These are phyloP conservation scores for Neolamprologus sp. DNA, from an alignment of 2,113 vertebrate species.

Conservation along the genomic window DNA sequence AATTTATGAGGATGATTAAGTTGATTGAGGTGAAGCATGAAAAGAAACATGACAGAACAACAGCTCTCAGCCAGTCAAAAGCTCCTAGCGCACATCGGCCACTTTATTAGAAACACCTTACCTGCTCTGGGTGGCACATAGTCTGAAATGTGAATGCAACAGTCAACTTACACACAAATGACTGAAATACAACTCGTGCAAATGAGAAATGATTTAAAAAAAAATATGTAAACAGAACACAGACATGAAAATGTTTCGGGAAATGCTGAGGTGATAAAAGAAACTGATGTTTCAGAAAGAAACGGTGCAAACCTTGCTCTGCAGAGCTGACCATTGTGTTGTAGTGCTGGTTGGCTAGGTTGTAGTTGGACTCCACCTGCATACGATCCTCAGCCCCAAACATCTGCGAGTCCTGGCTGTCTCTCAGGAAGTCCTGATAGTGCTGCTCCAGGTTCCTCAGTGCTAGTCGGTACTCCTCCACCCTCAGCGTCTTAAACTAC, in stretches of 20 bases:
- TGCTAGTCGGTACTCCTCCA: conserved; percentile 81
- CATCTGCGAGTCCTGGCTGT: conserved; percentile 82
- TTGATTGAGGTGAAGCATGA: not conserved
- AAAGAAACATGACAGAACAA: not conserved
- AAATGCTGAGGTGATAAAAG: not conserved
- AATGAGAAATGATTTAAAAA: not conserved
- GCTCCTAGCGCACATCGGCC: not conserved
- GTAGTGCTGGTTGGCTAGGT: conserved; percentile 77
- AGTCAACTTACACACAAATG: conserved; percentile 36
- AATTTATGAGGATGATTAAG: not conserved
- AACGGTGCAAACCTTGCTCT: conserved; percentile 78
- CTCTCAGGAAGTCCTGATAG: conserved; percentile 87
- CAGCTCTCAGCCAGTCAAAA: conserved; percentile 26
- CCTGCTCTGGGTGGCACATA: conserved; percentile 45
- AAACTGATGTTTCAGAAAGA: not conserved
- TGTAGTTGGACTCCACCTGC: conserved; percentile 81
- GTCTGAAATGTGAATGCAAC: conserved; percentile 67
- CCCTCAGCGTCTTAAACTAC: conserved; percentile 83
- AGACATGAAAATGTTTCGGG: not conserved
- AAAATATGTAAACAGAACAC: not conserved
- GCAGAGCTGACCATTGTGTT: conserved; percentile 79
- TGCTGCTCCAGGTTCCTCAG: conserved; percentile 84
- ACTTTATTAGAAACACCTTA: conserved; percentile 34
- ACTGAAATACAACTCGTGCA: not conserved
- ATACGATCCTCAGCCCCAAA: conserved; percentile 87